Evolutionary conservation across 2,888 invertebrate genomes (phyloP), one percentile per base, ranked within the genome.

Genomic region (Leucania comma): DNA sequence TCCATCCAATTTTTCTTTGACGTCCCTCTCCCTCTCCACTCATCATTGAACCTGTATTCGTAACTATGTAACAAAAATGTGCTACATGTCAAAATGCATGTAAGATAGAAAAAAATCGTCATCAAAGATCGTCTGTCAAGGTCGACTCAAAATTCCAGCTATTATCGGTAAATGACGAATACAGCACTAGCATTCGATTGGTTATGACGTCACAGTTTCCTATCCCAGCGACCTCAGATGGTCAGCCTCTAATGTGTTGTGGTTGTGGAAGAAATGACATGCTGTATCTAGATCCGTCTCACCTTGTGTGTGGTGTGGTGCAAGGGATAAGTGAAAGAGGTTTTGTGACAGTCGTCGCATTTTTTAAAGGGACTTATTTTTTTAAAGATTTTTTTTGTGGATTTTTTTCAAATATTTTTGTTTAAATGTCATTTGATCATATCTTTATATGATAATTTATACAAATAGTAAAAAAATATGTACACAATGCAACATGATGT

Each of bases 221-320:
- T 84, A 84, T 83, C 82, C 78, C 78, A 67, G 67, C 85, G 89
- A 89, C 87, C 89, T 89, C 83, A 81, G 88, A 82, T 88, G 83
- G 88, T 87, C 89, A 92, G 90, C 93, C 92, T 94, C 90, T 87
- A 77, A 84, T 81, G 84, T 83, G 84, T 83, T 87, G 87, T 89
- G 86, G 86, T 84, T 87, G 86, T 89, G 85, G 87, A 89, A 90
- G 92, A 92, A 94, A 92, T 93, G 91, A 92, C 90, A 92, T 88
- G 89, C 89, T 87, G 88, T 90, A 91, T 90, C 87, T 91, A 93
- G 93, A 94, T 94, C 93, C 94, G 94, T 93, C 87, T 89, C 85
- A 89, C 89, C 85, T 90, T 93, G 91, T 88, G 82, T 86, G 78
- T 57, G 67, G 78, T 73, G 63, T 88, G 90, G 90, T 82, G 5